These are phyloP conservation scores for Perognathus longimembris DNA, from an alignment of 2,113 vertebrate species.

Conservation along the genomic window DNA sequence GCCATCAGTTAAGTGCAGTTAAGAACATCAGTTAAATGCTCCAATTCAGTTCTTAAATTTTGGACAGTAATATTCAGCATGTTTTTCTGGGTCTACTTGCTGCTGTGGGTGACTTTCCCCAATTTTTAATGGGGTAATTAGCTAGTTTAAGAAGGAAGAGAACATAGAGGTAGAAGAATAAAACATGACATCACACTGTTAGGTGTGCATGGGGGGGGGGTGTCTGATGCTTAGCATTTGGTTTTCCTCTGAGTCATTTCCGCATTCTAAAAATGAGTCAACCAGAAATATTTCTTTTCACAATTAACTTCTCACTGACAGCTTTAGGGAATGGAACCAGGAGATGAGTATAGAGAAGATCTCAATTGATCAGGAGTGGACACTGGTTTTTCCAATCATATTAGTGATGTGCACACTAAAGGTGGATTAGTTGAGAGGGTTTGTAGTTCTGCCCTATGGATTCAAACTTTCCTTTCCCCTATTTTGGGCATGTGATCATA, in stretches of 20 bases:
- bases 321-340: background rate
- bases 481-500: background rate
- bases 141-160: background rate
- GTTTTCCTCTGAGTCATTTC: background rate
- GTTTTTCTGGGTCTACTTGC: background rate
- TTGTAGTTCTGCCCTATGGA: background rate
- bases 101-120: background rate
- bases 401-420: background rate
- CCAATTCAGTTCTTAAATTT: too few species aligned
- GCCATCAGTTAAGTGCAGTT: background rate
- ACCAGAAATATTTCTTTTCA: background rate
- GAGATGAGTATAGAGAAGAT: background rate
- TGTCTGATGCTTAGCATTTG: background rate
- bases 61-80: accelerated
- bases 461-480: background rate
- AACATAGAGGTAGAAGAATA: background rate
- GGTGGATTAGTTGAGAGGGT: background rate
- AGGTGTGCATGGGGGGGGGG: too few species aligned
- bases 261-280: background rate
- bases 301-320: background rate
- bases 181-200: background rate
- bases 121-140: background rate
- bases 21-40: background rate
- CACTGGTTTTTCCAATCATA: background rate
- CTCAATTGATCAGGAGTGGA: background rate